A percentile compares a stretch with the other conserved stretches of the same genome.
These are phyloP conservation scores for Buphagus erythrorhynchus DNA, from an alignment of 2,797 vertebrate species.

Conservation along the genomic window DNA sequence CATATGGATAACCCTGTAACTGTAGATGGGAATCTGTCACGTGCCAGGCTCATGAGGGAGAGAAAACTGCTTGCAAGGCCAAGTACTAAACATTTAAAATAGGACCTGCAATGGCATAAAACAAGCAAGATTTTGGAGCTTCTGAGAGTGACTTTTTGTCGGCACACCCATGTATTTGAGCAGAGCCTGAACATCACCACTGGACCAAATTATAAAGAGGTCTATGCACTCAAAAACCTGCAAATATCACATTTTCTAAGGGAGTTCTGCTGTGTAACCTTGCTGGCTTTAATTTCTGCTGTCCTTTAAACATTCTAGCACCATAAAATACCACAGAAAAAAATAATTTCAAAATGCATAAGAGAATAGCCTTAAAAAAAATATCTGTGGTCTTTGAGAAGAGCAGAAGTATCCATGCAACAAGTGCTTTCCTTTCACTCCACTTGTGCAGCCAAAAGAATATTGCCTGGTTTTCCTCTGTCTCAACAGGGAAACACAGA, in stretches of 20 bases:
- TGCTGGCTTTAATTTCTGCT: not conserved
- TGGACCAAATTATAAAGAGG: not conserved
- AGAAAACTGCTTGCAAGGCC: not conserved
- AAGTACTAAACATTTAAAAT: not conserved
- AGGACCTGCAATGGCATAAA: not conserved
- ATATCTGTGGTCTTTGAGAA: not conserved
- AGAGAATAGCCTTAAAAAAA: not conserved
- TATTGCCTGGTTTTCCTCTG: not conserved
- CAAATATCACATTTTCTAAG: not conserved
- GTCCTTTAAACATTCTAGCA: not conserved
- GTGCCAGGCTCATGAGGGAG: not conserved
- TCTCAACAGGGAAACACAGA: not conserved
- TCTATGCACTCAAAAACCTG: not conserved
- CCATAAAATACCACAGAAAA: not conserved
- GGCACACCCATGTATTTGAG: not conserved
- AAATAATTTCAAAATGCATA: not conserved
- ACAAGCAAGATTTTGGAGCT: not conserved
- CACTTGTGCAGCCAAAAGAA: not conserved
- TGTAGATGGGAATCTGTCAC: not conserved
- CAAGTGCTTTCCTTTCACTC: not conserved
- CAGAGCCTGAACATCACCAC: not conserved
- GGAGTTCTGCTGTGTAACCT: not conserved
- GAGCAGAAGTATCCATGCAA: not conserved
- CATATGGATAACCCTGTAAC: not conserved
- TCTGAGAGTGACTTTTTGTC: not conserved